Evolutionary conservation across 2,113 vertebrate genomes (phyloP), one percentile per base, ranked within the genome.

Genomic region (Pristiophorus japonicus): DNA sequence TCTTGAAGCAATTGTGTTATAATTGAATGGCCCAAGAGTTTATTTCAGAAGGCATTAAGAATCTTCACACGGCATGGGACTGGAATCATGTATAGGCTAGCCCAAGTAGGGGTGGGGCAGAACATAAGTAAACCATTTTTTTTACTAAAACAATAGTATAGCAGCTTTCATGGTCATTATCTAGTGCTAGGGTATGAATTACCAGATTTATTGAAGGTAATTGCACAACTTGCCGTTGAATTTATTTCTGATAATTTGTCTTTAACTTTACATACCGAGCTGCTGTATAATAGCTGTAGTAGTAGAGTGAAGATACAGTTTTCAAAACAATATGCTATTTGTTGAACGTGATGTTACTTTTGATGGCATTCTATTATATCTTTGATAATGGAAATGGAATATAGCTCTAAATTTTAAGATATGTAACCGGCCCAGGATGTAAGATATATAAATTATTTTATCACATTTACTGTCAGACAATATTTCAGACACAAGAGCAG

Each of bases 351-450:
- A 62, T 59, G 45, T 88, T 30, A 88, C 47, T 55, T 88, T 62
- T 59, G 51, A 62, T n/a, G 12, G 14, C 51, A 16, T 12, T 90
- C 55, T 18, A 34, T 59, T 90, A 59, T 1, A 62, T 12, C 27
- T 90, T 90, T 59, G 27, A 42, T 81, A 42, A 81, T 90, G 87
- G 38, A 81, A 90, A 90, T 90, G 27, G 87, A n/a, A 90, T 90
- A 90, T 90, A 62, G 12, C 51, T 59, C 34, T 90, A 62, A 90
- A 90, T 62, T 55, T 47, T 87, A 2, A 62, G 87, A 90, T n/a
- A n/a, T 30, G 45, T 55, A 88, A 27, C 20, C 47, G 45, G 27
- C 8, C 42, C 45, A 51, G 85, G 85, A 51, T 55, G 24, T 55
- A 90, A 27, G 14, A 62, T 55, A 62, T 1, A 16, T 16, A 55